Base-by-base conservation (phyloP, 2,113 vertebrate genomes). In the Spheniscus mendiculus region DNA sequence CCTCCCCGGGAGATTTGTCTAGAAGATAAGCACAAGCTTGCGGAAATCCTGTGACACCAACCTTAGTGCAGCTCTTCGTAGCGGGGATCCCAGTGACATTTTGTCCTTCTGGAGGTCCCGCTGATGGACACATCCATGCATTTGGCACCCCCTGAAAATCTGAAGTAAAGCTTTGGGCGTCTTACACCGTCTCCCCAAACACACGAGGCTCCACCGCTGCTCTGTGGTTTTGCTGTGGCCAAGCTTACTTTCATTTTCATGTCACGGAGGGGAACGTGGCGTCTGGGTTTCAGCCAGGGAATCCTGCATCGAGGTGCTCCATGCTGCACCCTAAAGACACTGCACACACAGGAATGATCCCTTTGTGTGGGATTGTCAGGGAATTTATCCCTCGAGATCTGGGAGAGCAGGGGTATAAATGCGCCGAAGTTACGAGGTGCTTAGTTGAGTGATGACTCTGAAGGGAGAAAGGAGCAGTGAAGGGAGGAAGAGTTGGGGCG, bases 1-100 rank as follows among this genome's bases (percentile, higher is more conserved):
- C 40, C 66, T 49, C 72, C 85, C 45, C 36, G 1, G 50, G 52
- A 91, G 86, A 93, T 94, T 55, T 79, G 44, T 45, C 65, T 95
- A 18, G 30, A 79, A 94, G 92, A 96, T 96, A 96, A 95, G 80
- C 69, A 82, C 34, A 72, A 87, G 94, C 52, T 29, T 78, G 77
- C 12, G 36, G 94, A 96, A 95, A 87, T 92, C 85, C 90, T 71
- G 77, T 58, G 88, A 83, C 79, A 81, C 38, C 1, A 0, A 70
- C 58, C 71, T 55, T 9, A 30, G 10, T 21, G 63, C 76, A 69
- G 58, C 40, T 70, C n/a, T 77, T 76, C 1, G 0, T 29, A 66
- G 58, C 1, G 2, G 59, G 42, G 85, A 77, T 83, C 38, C 65
- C 67, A 9, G 29, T 8, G 55, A 20, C 6, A 5, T 45, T 86